Evolutionary conservation across 1,140 invertebrate genomes (phyloP).

Genomic region (Conus betulinus): DNA sequence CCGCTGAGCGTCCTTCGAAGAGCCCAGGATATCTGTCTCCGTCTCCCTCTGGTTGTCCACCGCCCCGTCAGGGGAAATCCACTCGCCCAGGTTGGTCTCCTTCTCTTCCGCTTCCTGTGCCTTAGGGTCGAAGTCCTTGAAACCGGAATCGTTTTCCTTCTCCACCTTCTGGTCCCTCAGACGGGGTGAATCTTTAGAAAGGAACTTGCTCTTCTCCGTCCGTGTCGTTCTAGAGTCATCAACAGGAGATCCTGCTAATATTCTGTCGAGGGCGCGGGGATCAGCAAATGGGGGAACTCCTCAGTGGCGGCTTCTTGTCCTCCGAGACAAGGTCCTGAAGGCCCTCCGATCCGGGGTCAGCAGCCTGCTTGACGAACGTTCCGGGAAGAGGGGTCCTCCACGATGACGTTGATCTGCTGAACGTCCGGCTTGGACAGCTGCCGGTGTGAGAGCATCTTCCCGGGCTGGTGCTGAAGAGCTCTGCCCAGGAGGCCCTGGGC

Average conservation of each 20-base stretch:
- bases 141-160: background rate
- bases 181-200: background rate
- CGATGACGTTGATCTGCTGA: slow-evolving; percentile 23
- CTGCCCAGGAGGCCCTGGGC: background rate
- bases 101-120: background rate
- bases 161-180: background rate
- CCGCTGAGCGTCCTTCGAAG: no score
- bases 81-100: background rate
- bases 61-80: slow-evolving; percentile 21
- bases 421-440: background rate
- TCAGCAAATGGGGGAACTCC: background rate
- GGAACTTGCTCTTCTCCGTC: no score
- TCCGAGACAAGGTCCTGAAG: background rate
- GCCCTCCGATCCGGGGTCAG: background rate
- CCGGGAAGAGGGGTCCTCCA: slow-evolving; percentile 25
- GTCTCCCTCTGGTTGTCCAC: background rate
- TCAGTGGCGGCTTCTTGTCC: no score
- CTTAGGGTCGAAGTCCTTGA: background rate
- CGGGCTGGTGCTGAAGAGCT: slow-evolving; percentile 1
- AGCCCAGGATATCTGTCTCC: background rate
- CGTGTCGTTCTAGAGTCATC: no score
- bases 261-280: no score
- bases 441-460: background rate
- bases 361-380: background rate
- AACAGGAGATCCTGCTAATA: no score